These are phyloP conservation scores for Medauroidea extradentata DNA, from an alignment of 1,140 invertebrate species.

Conservation along the genomic window DNA sequence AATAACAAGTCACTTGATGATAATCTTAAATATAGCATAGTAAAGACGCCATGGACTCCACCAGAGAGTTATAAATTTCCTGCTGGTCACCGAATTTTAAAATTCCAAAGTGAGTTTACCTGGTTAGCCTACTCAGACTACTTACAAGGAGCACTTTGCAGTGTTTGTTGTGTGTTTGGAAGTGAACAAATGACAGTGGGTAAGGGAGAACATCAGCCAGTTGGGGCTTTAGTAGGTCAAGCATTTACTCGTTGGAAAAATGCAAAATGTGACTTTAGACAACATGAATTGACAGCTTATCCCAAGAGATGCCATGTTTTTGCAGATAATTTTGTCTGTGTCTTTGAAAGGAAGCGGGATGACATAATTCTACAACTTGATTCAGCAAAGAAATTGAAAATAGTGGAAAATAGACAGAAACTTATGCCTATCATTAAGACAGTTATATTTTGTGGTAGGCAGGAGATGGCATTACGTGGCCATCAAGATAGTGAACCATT, in stretches of 20 bases:
- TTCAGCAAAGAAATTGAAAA: slow-evolving; percentile 12
- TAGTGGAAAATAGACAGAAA: slow-evolving; percentile 16
- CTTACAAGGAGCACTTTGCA: background rate
- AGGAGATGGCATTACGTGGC: slow-evolving; percentile 16
- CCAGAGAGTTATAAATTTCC: slow-evolving; percentile 3
- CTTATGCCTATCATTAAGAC: slow-evolving; percentile 15
- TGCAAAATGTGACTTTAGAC: slow-evolving; percentile 15
- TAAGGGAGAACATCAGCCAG: slow-evolving; percentile 2
- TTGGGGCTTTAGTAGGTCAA: too few relatives aligned
- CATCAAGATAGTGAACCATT: slow-evolving; percentile 12
- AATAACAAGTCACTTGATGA: too few relatives aligned
- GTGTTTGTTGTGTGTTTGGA: slow-evolving; percentile 1
- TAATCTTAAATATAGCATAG: background rate
- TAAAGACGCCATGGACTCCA: background rate
- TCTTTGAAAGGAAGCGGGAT: background rate
- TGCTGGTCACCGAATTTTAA: background rate
- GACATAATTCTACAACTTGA: slow-evolving; percentile 12
- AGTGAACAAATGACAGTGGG: background rate
- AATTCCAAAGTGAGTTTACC: background rate
- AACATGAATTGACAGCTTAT: slow-evolving; percentile 8
- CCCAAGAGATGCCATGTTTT: slow-evolving; percentile 6
- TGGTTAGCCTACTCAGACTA: background rate
- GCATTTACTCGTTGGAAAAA: too few relatives aligned
- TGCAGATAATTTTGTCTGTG: slow-evolving; percentile 6
- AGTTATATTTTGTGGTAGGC: slow-evolving; percentile 19